Evolutionary conservation across 2,888 invertebrate species (phyloP), one percentile per base, ranked within the genome.

Genomic region (Trilocha varians): DNA sequence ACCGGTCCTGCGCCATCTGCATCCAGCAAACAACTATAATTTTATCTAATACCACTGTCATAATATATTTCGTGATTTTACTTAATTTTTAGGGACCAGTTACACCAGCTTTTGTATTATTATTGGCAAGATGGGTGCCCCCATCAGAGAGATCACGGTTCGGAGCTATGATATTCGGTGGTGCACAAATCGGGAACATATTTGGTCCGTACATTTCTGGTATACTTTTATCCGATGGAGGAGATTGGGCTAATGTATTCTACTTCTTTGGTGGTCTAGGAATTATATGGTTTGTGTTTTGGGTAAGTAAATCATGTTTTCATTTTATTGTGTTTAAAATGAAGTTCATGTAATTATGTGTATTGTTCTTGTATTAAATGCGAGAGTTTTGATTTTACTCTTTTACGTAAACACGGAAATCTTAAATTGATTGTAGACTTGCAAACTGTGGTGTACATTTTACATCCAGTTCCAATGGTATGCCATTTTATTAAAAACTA

Each of bases 101-200:
- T 1, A 89, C 87, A 46, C 89, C 88, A 36, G 90, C 90, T 0
- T 88, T 92, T 66, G 87, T 89, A 9, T 70, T 87, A 1, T 57
- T 90, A 6, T 62, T 90, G 47, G 88, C 89, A 0, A 75, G 88
- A 56, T 90, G 90, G 90, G 84, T 87, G 0, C 88, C 89, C 0
- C 86, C 88, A 1, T 57, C 76, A 3, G 90, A 90, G 52, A 65
- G 89, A 25, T 88, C 88, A 3, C 65, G 80, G 35, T 77, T 89
- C 34, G 88, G 89, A 1, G 87, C 89, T 1, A 82, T 90, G 64
- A 87, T 89, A 41, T 89, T 89, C 43, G 87, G 89, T 17, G 89
- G 89, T 1, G 86, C 87, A 3, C 86, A 87, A 59, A 58, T 88
- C 13, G 88, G 88, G 11, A 87, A 87, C 38, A 79, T 88, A 8